Percentiles rank a stretch among this genome's conserved stretches.
Evolutionary conservation across 2,888 invertebrate species (phyloP).

Genomic region (Dichetophora obliterata): DNA sequence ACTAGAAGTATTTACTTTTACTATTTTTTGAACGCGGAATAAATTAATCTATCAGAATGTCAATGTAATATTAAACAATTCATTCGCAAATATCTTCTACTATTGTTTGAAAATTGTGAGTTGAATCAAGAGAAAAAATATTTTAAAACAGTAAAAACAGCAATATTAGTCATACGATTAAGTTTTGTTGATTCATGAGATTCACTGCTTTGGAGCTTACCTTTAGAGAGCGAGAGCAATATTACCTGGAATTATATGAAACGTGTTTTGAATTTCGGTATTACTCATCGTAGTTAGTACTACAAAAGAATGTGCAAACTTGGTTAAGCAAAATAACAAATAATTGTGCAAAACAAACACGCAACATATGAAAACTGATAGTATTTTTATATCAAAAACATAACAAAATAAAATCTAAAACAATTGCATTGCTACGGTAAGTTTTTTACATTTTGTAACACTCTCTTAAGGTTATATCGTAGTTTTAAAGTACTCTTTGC

Average conservation of each 20-base stretch:
- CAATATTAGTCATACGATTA: background rate
- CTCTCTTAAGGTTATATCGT: too few species aligned
- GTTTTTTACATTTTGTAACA: too few species aligned
- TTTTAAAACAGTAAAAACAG: background rate
- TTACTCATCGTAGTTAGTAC: slow-evolving; percentile 3
- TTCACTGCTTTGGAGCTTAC: background rate
- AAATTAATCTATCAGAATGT: background rate
- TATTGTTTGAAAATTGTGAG: slow-evolving; percentile 1
- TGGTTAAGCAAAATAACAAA: too few species aligned
- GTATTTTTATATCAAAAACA: too few species aligned
- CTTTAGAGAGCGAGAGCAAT: background rate
- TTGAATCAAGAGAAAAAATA: slow-evolving; percentile 31
- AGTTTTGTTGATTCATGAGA: slow-evolving; percentile 21
- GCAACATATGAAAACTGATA: too few species aligned
- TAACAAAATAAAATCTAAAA: too few species aligned
- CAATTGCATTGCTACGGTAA: too few species aligned
- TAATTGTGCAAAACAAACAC: too few species aligned
- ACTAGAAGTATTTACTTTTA: slow-evolving; percentile 45
- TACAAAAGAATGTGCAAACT: too few species aligned
- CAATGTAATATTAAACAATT: background rate
- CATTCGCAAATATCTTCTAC: background rate
- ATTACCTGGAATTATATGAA: background rate
- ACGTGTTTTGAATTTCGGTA: slow-evolving; percentile 12
- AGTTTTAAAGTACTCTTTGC: too few species aligned
- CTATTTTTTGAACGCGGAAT: background rate